Percentiles rank a stretch among this genome's conserved stretches.
Evolutionary conservation across 2,888 invertebrate genomes (phyloP).

Genomic region (Drosophila diplacantha): DNA sequence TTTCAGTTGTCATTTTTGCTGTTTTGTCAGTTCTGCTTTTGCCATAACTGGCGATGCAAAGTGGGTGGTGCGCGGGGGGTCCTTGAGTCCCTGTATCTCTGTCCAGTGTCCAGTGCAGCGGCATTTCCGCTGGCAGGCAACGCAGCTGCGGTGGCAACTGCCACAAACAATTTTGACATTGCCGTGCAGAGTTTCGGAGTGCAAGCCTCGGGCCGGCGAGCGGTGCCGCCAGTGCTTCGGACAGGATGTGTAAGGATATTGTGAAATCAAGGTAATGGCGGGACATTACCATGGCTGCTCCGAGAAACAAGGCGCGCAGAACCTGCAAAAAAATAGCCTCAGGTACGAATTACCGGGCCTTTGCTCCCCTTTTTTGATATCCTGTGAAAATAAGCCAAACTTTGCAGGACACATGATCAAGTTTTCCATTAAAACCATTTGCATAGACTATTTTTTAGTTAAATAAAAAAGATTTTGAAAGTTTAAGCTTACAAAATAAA

Average conservation of each 20-base stretch:
- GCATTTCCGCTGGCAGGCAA: slow-evolving; percentile 66
- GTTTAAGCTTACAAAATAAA: too few relatives aligned
- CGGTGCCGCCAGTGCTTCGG: slow-evolving; percentile 43
- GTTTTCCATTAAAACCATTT: too few relatives aligned
- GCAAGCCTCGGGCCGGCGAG: slow-evolving; percentile 17
- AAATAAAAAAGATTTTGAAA: too few relatives aligned
- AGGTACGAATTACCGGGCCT: background rate
- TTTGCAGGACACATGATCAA: background rate
- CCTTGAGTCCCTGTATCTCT: slow-evolving; percentile 4
- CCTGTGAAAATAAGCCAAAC: background rate
- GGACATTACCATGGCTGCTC: slow-evolving; percentile 62
- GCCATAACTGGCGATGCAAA: slow-evolving; percentile 44
- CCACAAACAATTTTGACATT: slow-evolving; percentile 70
- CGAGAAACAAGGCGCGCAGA: slow-evolving; percentile 31
- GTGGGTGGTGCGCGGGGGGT: slow-evolving; percentile 4
- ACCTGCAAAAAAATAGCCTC: background rate
- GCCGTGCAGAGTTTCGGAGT: slow-evolving; percentile 45
- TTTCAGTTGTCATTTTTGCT: slow-evolving; percentile 67
- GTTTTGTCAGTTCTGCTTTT: slow-evolving; percentile 65
- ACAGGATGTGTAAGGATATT: slow-evolving; percentile 72
- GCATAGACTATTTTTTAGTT: too few relatives aligned
- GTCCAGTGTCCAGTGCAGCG: slow-evolving; percentile 32
- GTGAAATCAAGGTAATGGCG: slow-evolving; percentile 71
- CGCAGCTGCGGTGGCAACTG: slow-evolving; percentile 63
- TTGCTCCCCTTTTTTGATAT: background rate